Base-by-base conservation (phyloP, 2,797 vertebrate species). In the Tauraco hartlaubi region DNA sequence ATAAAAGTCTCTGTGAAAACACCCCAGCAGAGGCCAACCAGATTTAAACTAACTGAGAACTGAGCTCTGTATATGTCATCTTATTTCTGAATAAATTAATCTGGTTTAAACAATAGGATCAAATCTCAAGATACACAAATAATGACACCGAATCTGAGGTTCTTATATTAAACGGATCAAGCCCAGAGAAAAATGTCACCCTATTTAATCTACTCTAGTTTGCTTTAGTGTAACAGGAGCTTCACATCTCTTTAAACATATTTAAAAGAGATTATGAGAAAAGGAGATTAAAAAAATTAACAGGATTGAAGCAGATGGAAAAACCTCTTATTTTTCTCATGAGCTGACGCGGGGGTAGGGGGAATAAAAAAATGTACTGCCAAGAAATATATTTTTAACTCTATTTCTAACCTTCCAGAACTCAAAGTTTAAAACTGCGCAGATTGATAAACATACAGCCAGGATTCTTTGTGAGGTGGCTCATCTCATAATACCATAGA, bases 331-430 rank as follows among this genome's bases (percentile, higher is more conserved):
- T 80, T 91, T 93, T 72, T 91, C 39, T 88, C 26, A 54, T 67
- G 56, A 59, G 14, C 49, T 58, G 33, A 64, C 63, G 18, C 1
- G 0, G 26, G 15, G 9, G 39, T 39, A 15, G 9, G 23, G 29
- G 8, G 21, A 62, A 51, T 76, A 79, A 54, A 88, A 89, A 6
- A 78, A 77, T 54, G 20, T 67, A 63, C 52, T 95, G 52, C 62
- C 87, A 95, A 92, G 46, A 94, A 85, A 75, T 61, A 6, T 51
- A 87, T 95, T 94, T 95, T 94, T 90, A 93, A 80, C 37, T 90
- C n/a, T 74, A 28, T 87, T 68, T 72, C 43, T 79, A 61, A 48
- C 44, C 55, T 80, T 82, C 26, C 51, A 88, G 61, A 93, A 92
- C 20, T 89, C 44, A 29, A 78, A 87, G 23, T 86, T 91, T 76